Base-by-base conservation (phyloP, 2,113 vertebrate genomes). In the Syngnathoides biaculeatus region DNA sequence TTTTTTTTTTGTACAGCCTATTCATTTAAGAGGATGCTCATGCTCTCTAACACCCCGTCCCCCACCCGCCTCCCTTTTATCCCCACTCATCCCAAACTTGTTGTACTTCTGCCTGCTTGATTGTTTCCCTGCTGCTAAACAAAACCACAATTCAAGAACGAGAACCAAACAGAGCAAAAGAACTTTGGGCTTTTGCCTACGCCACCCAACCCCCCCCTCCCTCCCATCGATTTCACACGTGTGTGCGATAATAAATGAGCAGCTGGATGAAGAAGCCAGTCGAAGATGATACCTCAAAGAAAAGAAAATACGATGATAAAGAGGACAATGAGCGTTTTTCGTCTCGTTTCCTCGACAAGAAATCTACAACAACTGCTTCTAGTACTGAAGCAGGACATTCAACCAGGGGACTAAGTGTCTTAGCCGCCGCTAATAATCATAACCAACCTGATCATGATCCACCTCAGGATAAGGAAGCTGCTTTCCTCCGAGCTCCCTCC, bases 341-440 rank as follows among this genome's bases (percentile, higher is more conserved):
- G 75, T 76, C 80, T 88, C 79, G 83, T 88, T 85, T 87, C 85
- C 88, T 88, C 87, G 86, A 81, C n/a, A 62, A 43, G 40, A 43
- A 84, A 80, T 83, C 79, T 84, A 73, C 83, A 81, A 81, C 85
- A 83, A 79, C 83, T 80, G 76, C 78, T 86, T 83, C 76, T 72
- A 79, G 64, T 27, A 30, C n/a, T 7, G 39, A 62, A 62, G 59
- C n/a, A 42, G 43, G 60, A 62, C 60, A 15, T 42, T 13, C 40
- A 62, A 43, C 40, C 40, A 43, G 15, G 39, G 59, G 59, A 84
- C 77, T 86, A 84, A 72, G 81, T 81, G 86, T 88, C 82, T 87
- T 83, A 39, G 81, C 76, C 73, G 80, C 76, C 74, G 72, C 72
- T 63, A 19, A 62, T 66, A 74, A 71, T 75, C 56, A 68, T 70